Base-by-base conservation (phyloP, 2,888 invertebrate species). In the Synergus itoensis region DNA sequence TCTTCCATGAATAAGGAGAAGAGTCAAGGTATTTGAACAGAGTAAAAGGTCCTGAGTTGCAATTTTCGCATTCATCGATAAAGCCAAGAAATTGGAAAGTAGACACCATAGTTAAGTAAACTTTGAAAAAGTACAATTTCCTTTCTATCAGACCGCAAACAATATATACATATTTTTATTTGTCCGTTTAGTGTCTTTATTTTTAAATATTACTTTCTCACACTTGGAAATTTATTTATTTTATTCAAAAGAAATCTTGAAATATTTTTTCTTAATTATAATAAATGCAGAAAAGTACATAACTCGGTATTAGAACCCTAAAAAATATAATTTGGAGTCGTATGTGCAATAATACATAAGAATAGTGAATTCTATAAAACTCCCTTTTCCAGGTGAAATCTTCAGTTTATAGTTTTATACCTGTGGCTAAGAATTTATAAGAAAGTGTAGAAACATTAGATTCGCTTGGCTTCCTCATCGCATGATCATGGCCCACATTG, bases 391-490 rank as follows among this genome's bases (percentile, higher is more conserved):
- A 36, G 53, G 53, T 73, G 36, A 73, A 73, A 73, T 73, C 48
- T 36, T 36, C 36, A 28, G 53, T 14, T 73, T 53, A 36, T 36
- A 36, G 36, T 36, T 36, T 36, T 36, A 28, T 36, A 48, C 73
- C 73, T 53, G 48, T 28, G 16, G 36, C 48, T 73, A 48, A 45
- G 73, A 73, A 88, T 87, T 87, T 82, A 85, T 78, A 87, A 86
- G 88, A 88, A 88, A 88, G 86, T 85, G 79, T 84, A 84, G 83
- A 85, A 84, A 82, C 80, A 86, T 88, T 86, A 88, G 88, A 88
- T 88, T 75, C 88, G 87, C 84, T 84, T 88, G 86, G 87, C 82
- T 78, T 80, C 16, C 82, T 77, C 82, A 82, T 79, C 76, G 18
- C 80, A 83, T 79, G 79, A 82, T 83, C 81, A 48, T 79, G 81